Percentiles rank a stretch among this genome's conserved stretches.
Conservation (phyloP, 2,888 invertebrate genomes). For the Ommatoiulus sabulosus region DNA sequence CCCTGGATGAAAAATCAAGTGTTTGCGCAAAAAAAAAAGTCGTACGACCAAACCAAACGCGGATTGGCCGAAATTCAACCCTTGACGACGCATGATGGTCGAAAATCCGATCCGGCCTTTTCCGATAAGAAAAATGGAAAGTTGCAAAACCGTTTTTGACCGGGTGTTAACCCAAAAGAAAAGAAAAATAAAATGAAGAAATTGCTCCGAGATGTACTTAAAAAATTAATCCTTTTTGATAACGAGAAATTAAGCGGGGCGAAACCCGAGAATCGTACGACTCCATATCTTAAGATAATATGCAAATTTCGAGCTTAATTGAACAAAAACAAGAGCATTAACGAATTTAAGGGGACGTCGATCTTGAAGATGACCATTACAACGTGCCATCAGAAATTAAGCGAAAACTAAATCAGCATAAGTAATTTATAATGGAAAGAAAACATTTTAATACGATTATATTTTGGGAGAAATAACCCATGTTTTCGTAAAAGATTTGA, state of each 20-base stretch:
- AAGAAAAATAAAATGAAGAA: background rate
- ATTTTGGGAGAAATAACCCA: no score
- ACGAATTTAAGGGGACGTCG: no score
- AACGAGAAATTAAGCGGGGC: background rate
- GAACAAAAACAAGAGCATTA: no score
- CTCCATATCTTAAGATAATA: no score
- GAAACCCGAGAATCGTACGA: background rate
- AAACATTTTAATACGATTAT: no score
- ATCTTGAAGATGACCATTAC: no score
- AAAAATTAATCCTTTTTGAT: constrained; percentile 4
- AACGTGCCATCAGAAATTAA: no score
- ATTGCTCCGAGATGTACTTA: background rate
- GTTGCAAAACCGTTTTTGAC: background rate
- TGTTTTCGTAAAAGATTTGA: no score
- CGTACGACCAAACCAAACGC: background rate
- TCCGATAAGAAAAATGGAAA: background rate
- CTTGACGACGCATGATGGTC: background rate
- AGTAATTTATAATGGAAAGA: no score
- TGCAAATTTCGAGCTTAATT: no score
- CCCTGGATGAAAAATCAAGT: background rate
- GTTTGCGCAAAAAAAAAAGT: background rate
- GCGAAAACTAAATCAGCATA: no score
- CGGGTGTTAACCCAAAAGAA: background rate
- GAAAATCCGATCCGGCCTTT: background rate
- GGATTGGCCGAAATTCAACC: background rate